Percentiles rank a stretch among this genome's conserved stretches.
phyloP scores from a whole-genome alignment of 2,797 vertebrate genomes.

The Tiaroga cobitis region DNA sequence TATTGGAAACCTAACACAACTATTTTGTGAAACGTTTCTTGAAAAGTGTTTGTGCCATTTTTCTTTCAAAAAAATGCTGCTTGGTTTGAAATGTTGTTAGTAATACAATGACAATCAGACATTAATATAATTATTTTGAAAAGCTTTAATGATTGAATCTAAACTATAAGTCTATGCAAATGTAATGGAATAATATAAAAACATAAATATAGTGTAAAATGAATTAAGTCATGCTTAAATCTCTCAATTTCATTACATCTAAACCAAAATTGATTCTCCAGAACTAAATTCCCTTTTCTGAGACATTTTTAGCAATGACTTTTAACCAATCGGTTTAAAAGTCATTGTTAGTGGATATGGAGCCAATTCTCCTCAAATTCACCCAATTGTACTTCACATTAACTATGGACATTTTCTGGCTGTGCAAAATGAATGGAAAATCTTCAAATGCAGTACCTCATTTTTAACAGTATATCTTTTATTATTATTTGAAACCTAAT shows the following conservation, averaged over 20 bases:
- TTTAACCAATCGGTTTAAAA: background rate
- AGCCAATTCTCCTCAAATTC: background rate
- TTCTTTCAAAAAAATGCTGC: background rate
- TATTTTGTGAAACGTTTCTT: background rate
- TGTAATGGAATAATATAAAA: background rate
- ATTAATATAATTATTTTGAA: background rate
- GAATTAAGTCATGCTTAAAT: background rate
- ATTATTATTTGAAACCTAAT: background rate
- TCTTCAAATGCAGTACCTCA: background rate
- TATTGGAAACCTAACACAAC: background rate
- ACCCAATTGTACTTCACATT: background rate
- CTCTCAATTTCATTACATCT: background rate
- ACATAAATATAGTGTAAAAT: background rate
- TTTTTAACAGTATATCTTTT: background rate
- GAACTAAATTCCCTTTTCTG: background rate
- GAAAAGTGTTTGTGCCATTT: background rate
- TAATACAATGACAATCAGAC: background rate
- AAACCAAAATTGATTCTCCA: background rate
- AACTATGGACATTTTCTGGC: background rate
- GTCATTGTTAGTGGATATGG: background rate
- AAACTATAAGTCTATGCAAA: background rate
- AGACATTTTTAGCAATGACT: background rate
- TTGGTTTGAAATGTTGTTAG: background rate
- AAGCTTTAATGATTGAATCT: background rate
- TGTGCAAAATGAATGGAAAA: background rate